phyloP scores from a whole-genome alignment of 2,113 vertebrate species.

The Pituophis catenifer region DNA sequence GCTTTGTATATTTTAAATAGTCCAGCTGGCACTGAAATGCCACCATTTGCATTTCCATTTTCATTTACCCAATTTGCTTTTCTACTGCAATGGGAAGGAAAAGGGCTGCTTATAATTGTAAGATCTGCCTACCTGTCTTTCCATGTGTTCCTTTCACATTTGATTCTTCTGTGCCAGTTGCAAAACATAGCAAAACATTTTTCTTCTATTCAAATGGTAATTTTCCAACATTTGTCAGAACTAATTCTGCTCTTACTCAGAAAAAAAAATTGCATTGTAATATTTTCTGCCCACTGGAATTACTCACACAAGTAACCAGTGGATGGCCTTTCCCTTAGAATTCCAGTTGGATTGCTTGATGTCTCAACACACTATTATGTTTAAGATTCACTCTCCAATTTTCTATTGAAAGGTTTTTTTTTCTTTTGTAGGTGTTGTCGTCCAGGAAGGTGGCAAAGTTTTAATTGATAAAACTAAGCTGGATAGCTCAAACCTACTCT shows the following conservation, averaged over 20 bases:
- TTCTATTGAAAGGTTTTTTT: neutral
- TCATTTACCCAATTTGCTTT: neutral
- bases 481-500: conserved; percentile 85
- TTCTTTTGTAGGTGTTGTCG: conserved; percentile 71
- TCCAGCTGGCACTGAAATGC: neutral
- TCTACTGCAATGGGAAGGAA: neutral
- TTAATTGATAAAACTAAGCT: conserved; percentile 79
- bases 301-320: neutral
- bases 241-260: neutral
- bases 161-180: neutral
- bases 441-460: conserved; percentile 80
- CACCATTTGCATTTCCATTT: neutral
- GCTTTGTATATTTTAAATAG: neutral
- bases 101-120: neutral
- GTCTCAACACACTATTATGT: neutral
- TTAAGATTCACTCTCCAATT: neutral
- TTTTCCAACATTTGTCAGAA: neutral
- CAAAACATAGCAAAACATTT: neutral
- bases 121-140: neutral
- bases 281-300: neutral
- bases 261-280: neutral
- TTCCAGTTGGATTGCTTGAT: neutral
- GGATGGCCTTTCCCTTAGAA: neutral
- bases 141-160: neutral
- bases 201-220: neutral